Percentiles rank a stretch among this genome's conserved stretches.
Evolutionary conservation across 2,113 vertebrate species (phyloP).

Genomic region (Seriola quinqueradiata): DNA sequence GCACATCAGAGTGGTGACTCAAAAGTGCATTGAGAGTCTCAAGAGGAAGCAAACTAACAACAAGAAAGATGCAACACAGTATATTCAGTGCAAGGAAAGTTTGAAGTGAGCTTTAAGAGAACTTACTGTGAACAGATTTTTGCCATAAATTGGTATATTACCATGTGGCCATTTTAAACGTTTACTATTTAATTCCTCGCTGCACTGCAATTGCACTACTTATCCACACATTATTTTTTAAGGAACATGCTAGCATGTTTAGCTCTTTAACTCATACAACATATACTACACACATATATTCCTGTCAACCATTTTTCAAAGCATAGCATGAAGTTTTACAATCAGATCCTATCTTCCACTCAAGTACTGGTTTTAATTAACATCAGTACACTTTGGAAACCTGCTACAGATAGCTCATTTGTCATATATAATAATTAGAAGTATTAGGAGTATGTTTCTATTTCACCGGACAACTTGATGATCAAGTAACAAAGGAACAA

Average conservation of each 20-base stretch:
- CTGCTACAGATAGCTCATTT: neutral
- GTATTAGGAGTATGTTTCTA: neutral
- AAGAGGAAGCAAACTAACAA: constrained; percentile 22
- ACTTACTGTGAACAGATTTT: neutral
- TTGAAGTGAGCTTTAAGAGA: constrained; percentile 19
- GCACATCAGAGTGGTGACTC: constrained; percentile 51
- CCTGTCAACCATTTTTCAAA: constrained; percentile 29
- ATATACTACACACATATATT: constrained; percentile 3
- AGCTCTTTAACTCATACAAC: constrained; percentile 16
- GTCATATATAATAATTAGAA: neutral
- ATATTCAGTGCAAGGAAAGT: neutral
- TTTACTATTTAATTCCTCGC: neutral
- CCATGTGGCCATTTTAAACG: neutral
- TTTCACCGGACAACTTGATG: neutral
- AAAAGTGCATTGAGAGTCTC: constrained; percentile 23
- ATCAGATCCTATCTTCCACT: neutral
- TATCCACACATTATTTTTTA: neutral
- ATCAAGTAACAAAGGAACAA: neutral
- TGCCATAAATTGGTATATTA: neutral
- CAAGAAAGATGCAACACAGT: neutral
- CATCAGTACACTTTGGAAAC: constrained; percentile 4
- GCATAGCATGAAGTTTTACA: constrained; percentile 3
- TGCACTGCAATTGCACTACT: neutral
- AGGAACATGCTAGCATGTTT: constrained; percentile 17
- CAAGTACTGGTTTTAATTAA: constrained; percentile 5